phyloP scores from a whole-genome alignment of 2,797 vertebrate genomes.

The Gouania willdenowi region DNA sequence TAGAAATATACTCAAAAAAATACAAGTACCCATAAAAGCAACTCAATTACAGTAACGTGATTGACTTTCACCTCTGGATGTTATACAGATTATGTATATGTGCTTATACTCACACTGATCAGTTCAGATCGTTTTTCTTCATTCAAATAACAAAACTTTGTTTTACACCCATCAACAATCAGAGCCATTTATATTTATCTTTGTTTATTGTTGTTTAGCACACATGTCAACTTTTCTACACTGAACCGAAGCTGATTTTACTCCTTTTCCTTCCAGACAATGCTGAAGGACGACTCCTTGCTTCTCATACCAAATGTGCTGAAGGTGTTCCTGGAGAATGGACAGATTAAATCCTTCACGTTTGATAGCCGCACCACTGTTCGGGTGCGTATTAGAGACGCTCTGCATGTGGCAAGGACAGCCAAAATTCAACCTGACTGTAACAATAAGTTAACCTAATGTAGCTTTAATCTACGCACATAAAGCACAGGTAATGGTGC shows the following conservation, averaged over 20 bases:
- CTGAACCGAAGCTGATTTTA: constrained; percentile 13
- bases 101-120: too few relatives aligned
- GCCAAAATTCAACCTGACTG: neutral
- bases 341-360: constrained; percentile 98
- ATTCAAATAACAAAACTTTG: constrained; percentile 8
- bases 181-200: too few relatives aligned
- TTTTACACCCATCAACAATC: constrained; percentile 9
- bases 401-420: neutral
- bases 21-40: too few relatives aligned
- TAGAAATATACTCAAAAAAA: too few relatives aligned
- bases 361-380: constrained; percentile 98
- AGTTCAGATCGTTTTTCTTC: constrained; percentile 5
- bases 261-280: constrained; percentile 70
- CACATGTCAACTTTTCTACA: neutral
- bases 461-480: neutral
- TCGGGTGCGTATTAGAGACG: constrained; percentile 77
- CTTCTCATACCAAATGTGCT: constrained; percentile 97
- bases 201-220: too few relatives aligned
- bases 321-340: constrained; percentile 99
- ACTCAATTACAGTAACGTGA: too few relatives aligned
- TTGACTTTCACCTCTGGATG: too few relatives aligned
- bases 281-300: constrained; percentile 98
- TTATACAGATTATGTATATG: too few relatives aligned
- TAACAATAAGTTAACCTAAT: neutral
- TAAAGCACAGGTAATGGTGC: too few relatives aligned